Evolutionary conservation across 2,797 vertebrate genomes (phyloP).

Genomic region (Takifugu rubripes): DNA sequence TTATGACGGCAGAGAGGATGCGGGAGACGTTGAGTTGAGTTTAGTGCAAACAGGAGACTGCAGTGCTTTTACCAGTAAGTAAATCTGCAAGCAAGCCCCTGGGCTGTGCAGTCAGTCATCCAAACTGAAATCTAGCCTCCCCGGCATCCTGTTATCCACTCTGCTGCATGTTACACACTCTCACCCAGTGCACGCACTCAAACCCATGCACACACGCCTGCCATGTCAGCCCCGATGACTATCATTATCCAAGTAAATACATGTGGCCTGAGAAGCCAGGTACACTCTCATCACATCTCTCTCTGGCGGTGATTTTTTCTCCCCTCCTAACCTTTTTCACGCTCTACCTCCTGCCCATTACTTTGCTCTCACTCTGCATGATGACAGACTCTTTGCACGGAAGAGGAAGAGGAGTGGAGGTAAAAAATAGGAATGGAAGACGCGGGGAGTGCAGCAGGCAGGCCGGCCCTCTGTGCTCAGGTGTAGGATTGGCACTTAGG

Average conservation of each 20-base stretch:
- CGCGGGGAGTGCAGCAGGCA: conserved; percentile 8
- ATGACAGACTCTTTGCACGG: conserved; percentile 41
- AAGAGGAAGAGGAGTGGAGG: conserved; percentile 5
- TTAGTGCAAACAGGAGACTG: conserved; percentile 16
- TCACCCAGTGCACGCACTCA: conserved; percentile 21
- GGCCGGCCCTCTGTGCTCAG: conserved; percentile 44
- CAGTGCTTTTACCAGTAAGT: conserved; percentile 36
- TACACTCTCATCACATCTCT: conserved; percentile 50
- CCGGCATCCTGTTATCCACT: conserved; percentile 49
- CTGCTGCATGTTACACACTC: conserved; percentile 37
- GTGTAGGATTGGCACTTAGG: conserved; percentile 51
- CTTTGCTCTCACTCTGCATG: conserved; percentile 31
- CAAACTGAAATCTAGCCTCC: conserved; percentile 57
- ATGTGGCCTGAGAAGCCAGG: conserved; percentile 70
- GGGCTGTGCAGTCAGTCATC: conserved; percentile 43
- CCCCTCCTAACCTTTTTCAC: conserved; percentile 60
- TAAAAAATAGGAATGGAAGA: conserved; percentile 5
- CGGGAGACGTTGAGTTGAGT: conserved; percentile 48
- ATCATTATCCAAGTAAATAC: conserved; percentile 74
- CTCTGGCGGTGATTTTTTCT: conserved; percentile 53
- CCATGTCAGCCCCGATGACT: conserved; percentile 68
- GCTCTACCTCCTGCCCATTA: conserved; percentile 60
- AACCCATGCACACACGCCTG: conserved; percentile 26
- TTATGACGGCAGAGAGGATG: conserved; percentile 19
- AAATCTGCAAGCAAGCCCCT: conserved; percentile 36